Base-by-base conservation (phyloP, 2,113 vertebrate species). In the Scartelaos histophorus region DNA sequence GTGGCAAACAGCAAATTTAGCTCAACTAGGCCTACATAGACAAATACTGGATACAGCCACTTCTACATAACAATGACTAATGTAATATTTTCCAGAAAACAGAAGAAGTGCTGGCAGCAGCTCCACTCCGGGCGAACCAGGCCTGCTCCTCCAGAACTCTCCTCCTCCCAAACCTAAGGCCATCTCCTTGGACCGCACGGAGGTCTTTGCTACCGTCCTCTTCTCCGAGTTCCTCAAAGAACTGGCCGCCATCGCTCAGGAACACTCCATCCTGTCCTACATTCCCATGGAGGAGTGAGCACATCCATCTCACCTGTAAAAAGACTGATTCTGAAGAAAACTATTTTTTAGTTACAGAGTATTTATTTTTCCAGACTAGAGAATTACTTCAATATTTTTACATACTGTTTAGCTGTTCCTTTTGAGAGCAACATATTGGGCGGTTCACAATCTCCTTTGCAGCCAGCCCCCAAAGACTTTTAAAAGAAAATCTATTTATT, bases 141-240 rank as follows among this genome's bases (percentile, higher is more conserved):
- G 80, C 5, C 84, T 88, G 47, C 85, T 90, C 78, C 51, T 82
- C 56, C 94, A 89, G 89, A 94, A 78, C 70, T 78, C 91, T 0
- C 90, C 87, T 0, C 82, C 85, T 4, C 79, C 91, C 0, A 95
- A 95, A 66, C 95, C 93, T 2, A 84, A 91, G 85, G 89, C 91
- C 75, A 94, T 96, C 10, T 85, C 81, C 2, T 87, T 93, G 0
- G 92, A 94, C 80, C 94, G 91, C 85, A 97, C 97, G 0, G 92
- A 95, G 0, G 90, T 96, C 45, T 95, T 98, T 0, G 96, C 95
- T 1, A 95, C 96, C 1, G 95, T 97, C 77, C 95, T 99, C 35
- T 99, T 96, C 91, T 95, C 95, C 0, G 98, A 99, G 92, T 98
- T 99, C 89, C 94, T 99, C 69, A 99, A 99, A 93, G 98, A 99